Evolutionary conservation across 1,140 invertebrate species (phyloP).

Genomic region (Eumaeus atala): DNA sequence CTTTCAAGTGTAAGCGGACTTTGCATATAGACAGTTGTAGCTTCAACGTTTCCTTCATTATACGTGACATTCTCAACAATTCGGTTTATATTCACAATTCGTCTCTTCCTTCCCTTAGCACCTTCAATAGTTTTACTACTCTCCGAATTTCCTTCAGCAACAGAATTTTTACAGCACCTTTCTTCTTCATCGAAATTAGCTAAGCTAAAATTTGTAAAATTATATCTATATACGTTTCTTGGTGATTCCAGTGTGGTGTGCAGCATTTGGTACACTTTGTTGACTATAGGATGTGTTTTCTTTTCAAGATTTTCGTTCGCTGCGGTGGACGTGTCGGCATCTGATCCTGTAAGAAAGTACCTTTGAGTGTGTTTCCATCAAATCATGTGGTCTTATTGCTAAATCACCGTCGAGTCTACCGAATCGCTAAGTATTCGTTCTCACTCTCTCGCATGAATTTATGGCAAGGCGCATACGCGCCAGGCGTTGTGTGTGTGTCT

Average conservation of each 20-base stretch:
- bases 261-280: slow-evolving; percentile 61
- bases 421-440: no score
- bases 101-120: slow-evolving; percentile 39
- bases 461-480: no score
- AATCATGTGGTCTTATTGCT: no score
- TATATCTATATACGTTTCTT: background rate
- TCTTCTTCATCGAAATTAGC: slow-evolving; percentile 16
- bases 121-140: no score
- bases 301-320: slow-evolving; percentile 35
- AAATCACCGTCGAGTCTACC: no score
- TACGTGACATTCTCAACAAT: slow-evolving; percentile 30
- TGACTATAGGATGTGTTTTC: slow-evolving; percentile 45
- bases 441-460: no score
- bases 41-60: slow-evolving; percentile 25
- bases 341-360: slow-evolving; percentile 38
- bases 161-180: slow-evolving; percentile 35
- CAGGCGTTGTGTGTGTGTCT: no score
- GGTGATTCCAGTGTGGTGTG: slow-evolving; percentile 26
- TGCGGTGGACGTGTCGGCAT: slow-evolving; percentile 45
- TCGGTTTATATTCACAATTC: slow-evolving; percentile 40
- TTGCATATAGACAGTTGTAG: slow-evolving; percentile 22
- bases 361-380: background rate
- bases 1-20: slow-evolving; percentile 40
- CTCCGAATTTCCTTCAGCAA: background rate
- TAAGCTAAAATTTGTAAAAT: slow-evolving; percentile 14